Evolutionary conservation across 2,797 vertebrate genomes (phyloP).

Genomic region (Alosa sapidissima): DNA sequence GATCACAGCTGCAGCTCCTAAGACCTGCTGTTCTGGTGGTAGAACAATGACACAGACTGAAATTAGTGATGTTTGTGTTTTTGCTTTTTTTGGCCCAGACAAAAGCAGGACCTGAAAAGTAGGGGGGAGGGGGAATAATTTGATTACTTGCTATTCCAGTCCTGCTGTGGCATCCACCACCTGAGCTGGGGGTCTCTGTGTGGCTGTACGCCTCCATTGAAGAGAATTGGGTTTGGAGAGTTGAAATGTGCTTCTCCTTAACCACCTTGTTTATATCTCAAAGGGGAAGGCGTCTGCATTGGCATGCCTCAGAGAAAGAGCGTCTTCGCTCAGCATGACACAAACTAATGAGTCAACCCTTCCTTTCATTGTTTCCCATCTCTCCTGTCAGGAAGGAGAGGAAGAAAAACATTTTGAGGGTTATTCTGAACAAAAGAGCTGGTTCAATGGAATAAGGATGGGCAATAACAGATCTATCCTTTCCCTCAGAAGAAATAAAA

Average conservation of each 20-base stretch:
- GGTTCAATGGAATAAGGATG: background rate
- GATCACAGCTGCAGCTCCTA: background rate
- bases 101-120: background rate
- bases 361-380: constrained; percentile 34
- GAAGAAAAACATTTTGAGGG: background rate
- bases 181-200: background rate
- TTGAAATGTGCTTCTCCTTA: constrained; percentile 43
- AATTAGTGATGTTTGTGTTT: background rate
- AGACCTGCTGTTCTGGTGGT: background rate
- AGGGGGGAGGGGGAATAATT: background rate
- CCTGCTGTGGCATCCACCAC: background rate
- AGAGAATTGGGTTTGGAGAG: background rate
- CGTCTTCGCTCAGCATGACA: constrained; percentile 48
- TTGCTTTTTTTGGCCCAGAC: background rate
- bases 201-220: background rate
- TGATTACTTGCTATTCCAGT: background rate
- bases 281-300: constrained; percentile 29
- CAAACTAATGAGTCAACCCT: constrained; percentile 55
- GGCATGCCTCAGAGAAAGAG: constrained; percentile 29
- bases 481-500: background rate
- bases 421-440: background rate
- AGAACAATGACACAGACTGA: background rate
- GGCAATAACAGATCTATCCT: background rate
- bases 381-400: constrained; percentile 24
- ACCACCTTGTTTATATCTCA: constrained; percentile 44